Percentiles rank a stretch among this genome's conserved stretches.
Evolutionary conservation across 2,113 vertebrate species (phyloP).

Genomic region (Melierax canorus): DNA sequence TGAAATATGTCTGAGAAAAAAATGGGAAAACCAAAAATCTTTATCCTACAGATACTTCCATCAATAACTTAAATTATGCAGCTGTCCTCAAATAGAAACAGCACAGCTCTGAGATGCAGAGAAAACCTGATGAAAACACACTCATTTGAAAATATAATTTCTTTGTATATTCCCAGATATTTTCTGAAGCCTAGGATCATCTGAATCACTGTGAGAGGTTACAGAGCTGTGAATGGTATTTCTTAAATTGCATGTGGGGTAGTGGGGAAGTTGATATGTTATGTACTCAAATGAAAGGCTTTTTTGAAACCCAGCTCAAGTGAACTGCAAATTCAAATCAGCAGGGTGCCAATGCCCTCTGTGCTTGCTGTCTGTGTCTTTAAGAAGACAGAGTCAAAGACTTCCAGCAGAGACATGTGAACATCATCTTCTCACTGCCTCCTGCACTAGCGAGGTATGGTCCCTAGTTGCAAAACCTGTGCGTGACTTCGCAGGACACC

Average conservation of each 20-base stretch:
- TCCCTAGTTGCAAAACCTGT: background rate
- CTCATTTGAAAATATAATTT: conserved; percentile 69
- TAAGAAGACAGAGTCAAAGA: conserved; percentile 60
- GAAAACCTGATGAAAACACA: conserved; percentile 60
- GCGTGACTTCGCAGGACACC: accelerated
- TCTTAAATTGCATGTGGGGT: conserved; percentile 49
- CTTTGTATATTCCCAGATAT: conserved; percentile 27
- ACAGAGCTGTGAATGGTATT: conserved; percentile 51
- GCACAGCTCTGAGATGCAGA: conserved; percentile 48
- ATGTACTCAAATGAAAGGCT: conserved; percentile 72
- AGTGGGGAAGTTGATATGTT: conserved; percentile 57
- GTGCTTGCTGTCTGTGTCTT: conserved; percentile 50
- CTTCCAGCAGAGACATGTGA: conserved; percentile 41
- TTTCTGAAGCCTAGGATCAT: background rate
- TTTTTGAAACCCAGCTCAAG: conserved; percentile 64
- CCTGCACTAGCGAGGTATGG: background rate
- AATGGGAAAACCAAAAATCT: conserved; percentile 50
- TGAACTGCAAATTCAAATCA: conserved; percentile 68
- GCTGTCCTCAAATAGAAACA: conserved; percentile 54
- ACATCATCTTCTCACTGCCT: conserved; percentile 22
- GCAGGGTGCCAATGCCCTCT: conserved; percentile 63
- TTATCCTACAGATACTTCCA: conserved; percentile 56
- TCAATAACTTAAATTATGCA: conserved; percentile 66
- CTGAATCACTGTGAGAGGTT: conserved; percentile 60
- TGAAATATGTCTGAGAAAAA: conserved; percentile 45